A percentile compares a stretch with the other conserved stretches of the same genome.
Evolutionary conservation across 1,140 invertebrate genomes (phyloP).

Genomic region (Bacillus rossius): DNA sequence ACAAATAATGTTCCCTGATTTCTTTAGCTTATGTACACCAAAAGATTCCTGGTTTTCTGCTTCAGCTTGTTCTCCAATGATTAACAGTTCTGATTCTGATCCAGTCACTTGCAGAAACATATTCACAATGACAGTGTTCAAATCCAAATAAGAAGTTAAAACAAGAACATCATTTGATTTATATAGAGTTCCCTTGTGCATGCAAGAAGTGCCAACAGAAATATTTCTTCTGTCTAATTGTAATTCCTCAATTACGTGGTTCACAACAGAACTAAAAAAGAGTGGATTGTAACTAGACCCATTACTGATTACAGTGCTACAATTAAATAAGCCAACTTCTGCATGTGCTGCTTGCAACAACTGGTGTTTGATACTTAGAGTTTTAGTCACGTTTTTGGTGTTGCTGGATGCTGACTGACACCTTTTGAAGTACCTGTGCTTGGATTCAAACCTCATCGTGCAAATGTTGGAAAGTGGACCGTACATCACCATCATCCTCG

Average conservation of each 20-base stretch:
- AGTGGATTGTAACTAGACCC: background rate
- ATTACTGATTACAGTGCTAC: background rate
- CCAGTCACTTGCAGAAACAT: no score
- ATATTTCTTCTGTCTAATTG: no score
- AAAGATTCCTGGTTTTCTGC: no score
- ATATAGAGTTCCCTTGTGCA: no score
- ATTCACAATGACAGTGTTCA: no score
- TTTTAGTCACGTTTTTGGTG: conserved; percentile 1
- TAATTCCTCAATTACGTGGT: background rate
- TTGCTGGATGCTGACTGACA: background rate
- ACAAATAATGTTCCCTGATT: background rate
- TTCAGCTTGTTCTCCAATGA: no score
- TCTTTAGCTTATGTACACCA: background rate
- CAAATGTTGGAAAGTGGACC: background rate
- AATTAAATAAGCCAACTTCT: background rate
- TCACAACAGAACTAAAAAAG: background rate
- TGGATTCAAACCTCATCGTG: background rate
- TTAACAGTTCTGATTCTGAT: no score
- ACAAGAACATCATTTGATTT: no score
- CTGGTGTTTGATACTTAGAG: background rate
- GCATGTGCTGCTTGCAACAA: background rate
- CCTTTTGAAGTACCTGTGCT: conserved; percentile 1
- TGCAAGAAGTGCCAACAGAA: no score
- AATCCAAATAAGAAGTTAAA: no score
- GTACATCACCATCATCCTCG: background rate